Evolutionary conservation across 2,113 vertebrate genomes (phyloP).

Genomic region (Cottus gobio): DNA sequence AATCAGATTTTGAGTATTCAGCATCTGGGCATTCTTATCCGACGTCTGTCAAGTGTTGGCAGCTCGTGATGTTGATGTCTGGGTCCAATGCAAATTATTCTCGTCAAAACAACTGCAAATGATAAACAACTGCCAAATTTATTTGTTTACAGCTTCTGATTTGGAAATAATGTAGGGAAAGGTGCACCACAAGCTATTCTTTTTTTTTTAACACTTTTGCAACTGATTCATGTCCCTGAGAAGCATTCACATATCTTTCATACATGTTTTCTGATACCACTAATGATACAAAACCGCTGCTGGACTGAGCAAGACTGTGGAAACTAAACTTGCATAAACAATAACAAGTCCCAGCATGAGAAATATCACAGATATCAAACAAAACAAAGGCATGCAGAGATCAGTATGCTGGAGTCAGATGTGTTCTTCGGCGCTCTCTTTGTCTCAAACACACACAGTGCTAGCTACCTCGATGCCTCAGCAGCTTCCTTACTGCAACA

Average conservation of each 20-base stretch:
- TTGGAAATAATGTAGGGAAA: neutral
- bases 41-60: neutral
- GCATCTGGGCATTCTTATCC: neutral
- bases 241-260: neutral
- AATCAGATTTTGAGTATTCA: neutral
- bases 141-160: neutral
- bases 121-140: neutral
- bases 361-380: neutral
- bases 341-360: constrained; percentile 1
- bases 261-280: neutral
- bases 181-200: neutral
- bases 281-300: neutral
- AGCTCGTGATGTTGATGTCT: neutral
- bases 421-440: neutral
- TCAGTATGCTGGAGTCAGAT: neutral
- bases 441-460: constrained; percentile 6
- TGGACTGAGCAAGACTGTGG: neutral
- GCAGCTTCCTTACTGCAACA: neutral
- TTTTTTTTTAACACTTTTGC: neutral
- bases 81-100: neutral
- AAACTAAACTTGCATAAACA: neutral
- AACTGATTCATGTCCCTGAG: neutral
- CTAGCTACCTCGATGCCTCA: neutral
- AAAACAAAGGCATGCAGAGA: neutral
- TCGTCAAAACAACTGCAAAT: neutral